A percentile compares a stretch with the other conserved stretches of the same genome.
Conservation (phyloP, 1,140 invertebrate species). For the Trinorchestia longiramus region DNA sequence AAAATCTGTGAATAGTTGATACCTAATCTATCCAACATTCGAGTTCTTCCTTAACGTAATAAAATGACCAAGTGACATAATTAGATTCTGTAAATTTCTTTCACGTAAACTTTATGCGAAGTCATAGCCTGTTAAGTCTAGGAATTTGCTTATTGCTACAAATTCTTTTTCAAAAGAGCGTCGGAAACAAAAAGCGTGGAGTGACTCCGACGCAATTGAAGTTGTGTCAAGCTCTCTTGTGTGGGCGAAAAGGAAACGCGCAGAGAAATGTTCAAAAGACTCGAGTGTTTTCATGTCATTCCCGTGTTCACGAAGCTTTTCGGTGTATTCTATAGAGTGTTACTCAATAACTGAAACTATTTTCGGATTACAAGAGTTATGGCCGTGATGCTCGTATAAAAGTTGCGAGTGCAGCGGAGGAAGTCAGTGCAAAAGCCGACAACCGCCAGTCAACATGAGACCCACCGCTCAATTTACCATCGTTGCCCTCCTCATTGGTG, state of each 20-base stretch:
- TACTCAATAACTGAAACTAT: background rate
- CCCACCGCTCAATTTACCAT: background rate
- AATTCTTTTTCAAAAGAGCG: background rate
- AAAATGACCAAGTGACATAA: constrained; percentile 31
- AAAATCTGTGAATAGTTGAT: background rate
- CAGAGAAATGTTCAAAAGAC: background rate
- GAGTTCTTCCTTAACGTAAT: background rate
- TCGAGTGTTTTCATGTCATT: constrained; percentile 23
- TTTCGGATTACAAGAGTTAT: background rate
- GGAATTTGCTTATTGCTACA: background rate
- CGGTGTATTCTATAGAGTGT: background rate
- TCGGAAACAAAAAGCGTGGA: background rate
- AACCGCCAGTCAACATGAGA: background rate
- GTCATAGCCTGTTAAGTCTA: background rate
- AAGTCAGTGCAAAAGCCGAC: background rate
- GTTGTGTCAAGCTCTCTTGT: background rate
- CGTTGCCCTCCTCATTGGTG: background rate
- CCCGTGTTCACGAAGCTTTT: background rate
- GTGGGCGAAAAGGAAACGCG: background rate
- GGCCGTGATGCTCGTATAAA: background rate
- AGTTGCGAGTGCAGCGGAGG: background rate
- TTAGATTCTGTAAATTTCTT: background rate
- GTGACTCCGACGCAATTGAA: background rate
- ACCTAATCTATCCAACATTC: background rate
- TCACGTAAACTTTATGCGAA: background rate